phyloP scores from a whole-genome alignment of 2,113 vertebrate genomes.

The Apteryx mantelli region DNA sequence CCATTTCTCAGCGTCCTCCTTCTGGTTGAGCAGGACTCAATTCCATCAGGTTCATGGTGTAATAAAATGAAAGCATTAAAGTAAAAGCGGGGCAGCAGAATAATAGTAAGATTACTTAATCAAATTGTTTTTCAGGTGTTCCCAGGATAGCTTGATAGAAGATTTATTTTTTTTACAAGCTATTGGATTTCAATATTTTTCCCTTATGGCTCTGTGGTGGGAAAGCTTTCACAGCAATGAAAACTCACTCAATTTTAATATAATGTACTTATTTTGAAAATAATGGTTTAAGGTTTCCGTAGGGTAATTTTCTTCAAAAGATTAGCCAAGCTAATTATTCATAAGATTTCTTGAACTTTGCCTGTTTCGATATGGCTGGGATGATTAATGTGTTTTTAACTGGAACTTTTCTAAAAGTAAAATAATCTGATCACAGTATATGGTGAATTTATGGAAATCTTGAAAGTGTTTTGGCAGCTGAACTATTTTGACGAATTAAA shows the following conservation, averaged over 20 bases:
- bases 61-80: neutral
- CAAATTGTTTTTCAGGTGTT: neutral
- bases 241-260: neutral
- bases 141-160: neutral
- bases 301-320: constrained; percentile 60
- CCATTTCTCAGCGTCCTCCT: neutral
- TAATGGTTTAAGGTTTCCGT: constrained; percentile 59
- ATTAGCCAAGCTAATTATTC: constrained; percentile 65
- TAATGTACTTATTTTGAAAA: constrained; percentile 65
- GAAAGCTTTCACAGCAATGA: neutral
- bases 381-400: constrained; percentile 70
- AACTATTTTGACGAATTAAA: constrained; percentile 63
- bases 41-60: neutral
- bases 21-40: neutral
- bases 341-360: constrained; percentile 64
- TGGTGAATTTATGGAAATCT: constrained; percentile 57
- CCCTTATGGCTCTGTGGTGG: neutral
- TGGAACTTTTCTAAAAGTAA: constrained; percentile 65
- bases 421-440: constrained; percentile 49
- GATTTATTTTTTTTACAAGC: neutral
- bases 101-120: neutral
- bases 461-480: constrained; percentile 51
- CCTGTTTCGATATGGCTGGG: constrained; percentile 66
- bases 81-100: neutral
- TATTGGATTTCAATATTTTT: neutral